Evolutionary conservation across 2,797 vertebrate species (phyloP), one percentile per base, ranked within the genome.

Genomic region (Rhinoraja longicauda): DNA sequence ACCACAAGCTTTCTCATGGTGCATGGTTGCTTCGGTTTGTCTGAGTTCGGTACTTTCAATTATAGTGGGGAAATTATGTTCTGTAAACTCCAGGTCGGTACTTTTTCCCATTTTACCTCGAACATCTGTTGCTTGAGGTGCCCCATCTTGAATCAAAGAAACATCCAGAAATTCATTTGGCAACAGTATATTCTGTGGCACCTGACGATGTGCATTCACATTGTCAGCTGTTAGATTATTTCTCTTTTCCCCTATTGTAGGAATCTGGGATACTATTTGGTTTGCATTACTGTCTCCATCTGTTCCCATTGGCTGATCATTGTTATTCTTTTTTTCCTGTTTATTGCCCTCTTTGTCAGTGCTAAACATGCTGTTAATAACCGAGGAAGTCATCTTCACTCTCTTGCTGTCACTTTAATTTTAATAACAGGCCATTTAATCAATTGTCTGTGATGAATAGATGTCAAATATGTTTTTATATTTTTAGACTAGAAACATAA

Each of bases 281-380:
- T 99, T 99, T 95, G 98, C 99, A 92, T 99, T 99, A 59, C 96
- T 95, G 91, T 99, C 98, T 2, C 97, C 98, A 9, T 97, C 94
- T 73, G 93, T 95, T 70, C 94, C 94, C 93, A 96, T 57, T 24
- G 93, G 95, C 86, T 93, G 95, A 95, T 96, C 97, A 86, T 99
- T 99, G 94, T 98, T 97, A 93, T 99, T 99, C 94, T 95, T 96
- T 0, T 96, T 94, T 95, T 97, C 97, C 0, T 96, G 96, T 94
- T 92, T 95, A 93, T 96, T 97, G 94, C 95, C 96, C 93, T 95
- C 96, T 93, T 97, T 93, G 93, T 95, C 95, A 64, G 94, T 92
- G 79, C 95, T 96, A 94, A 95, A 96, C 3, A 95, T 94, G 90
- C 96, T 96, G 94, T 94, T 95, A 10, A 96, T 95, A 93, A 96